Evolutionary conservation across 2,797 vertebrate genomes (phyloP).

Genomic region (Chaunax sp.): DNA sequence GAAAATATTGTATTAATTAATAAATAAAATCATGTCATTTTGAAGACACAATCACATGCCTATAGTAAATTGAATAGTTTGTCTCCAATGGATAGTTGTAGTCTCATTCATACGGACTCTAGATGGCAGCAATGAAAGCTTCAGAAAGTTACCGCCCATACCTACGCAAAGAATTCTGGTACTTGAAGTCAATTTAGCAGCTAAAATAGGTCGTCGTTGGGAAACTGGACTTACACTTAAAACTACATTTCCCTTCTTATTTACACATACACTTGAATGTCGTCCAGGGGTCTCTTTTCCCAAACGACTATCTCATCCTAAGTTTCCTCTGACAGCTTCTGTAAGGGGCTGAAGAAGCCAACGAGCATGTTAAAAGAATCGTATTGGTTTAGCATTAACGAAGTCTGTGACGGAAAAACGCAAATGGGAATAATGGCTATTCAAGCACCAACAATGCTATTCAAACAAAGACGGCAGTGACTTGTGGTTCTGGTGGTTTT

Average conservation of each 20-base stretch:
- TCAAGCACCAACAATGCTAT: constrained; percentile 65
- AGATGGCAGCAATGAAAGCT: constrained; percentile 56
- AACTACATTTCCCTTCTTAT: constrained; percentile 82
- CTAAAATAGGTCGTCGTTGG: too few species aligned
- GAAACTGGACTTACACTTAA: accelerated
- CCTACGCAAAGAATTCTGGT: constrained; percentile 68
- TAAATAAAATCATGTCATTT: too few species aligned
- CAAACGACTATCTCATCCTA: constrained; percentile 78
- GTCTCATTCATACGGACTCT: constrained; percentile 11
- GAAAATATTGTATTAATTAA: too few species aligned
- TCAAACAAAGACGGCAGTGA: constrained; percentile 73
- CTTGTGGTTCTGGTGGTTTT: constrained; percentile 55
- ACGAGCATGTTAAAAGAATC: constrained; percentile 56
- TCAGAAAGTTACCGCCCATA: not conserved
- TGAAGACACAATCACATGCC: too few species aligned
- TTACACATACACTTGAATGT: constrained; percentile 59
- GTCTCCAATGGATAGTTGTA: constrained; percentile 34
- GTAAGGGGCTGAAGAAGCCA: constrained; percentile 42
- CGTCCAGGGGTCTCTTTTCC: constrained; percentile 62
- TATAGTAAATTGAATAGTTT: too few species aligned
- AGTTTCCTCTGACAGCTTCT: constrained; percentile 71
- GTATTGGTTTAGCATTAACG: constrained; percentile 1
- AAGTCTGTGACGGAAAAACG: constrained; percentile 17
- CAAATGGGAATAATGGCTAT: constrained; percentile 13
- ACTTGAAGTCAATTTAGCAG: constrained; percentile 49